Evolutionary conservation across 2,797 vertebrate genomes (phyloP).

Genomic region (Cyclura pinguis): DNA sequence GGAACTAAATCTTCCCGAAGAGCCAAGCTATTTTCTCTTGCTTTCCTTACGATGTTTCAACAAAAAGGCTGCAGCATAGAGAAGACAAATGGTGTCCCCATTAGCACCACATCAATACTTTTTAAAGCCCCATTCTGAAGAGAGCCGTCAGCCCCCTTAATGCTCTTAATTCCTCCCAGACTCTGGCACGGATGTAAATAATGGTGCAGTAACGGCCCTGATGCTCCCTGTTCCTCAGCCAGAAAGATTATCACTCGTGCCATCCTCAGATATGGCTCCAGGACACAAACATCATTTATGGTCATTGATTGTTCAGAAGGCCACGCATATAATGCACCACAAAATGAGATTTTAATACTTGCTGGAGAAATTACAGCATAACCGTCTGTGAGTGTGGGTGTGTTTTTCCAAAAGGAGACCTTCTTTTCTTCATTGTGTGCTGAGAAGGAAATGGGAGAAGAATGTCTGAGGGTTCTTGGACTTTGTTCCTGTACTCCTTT

Average conservation of each 20-base stretch:
- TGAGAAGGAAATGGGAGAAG: background rate
- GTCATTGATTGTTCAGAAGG: conserved; percentile 75
- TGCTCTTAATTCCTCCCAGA: conserved; percentile 53
- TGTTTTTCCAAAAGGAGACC: background rate
- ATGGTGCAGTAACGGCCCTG: conserved; percentile 44
- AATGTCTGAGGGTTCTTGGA: background rate
- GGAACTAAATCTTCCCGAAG: conserved; percentile 45
- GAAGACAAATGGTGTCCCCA: conserved; percentile 72
- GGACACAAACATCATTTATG: conserved; percentile 74
- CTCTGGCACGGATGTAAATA: conserved; percentile 70
- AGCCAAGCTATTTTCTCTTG: background rate
- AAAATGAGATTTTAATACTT: conserved; percentile 79
- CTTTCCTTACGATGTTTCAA: background rate
- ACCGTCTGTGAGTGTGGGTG: conserved; percentile 30
- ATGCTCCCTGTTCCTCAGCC: conserved; percentile 56
- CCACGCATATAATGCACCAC: conserved; percentile 79
- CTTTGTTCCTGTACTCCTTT: background rate
- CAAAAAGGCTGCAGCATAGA: conserved; percentile 26
- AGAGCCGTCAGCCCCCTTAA: conserved; percentile 65
- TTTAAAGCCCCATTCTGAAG: conserved; percentile 76
- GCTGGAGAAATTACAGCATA: conserved; percentile 60
- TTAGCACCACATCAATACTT: conserved; percentile 78
- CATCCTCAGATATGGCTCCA: conserved; percentile 73
- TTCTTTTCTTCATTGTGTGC: background rate
- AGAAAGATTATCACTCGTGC: conserved; percentile 72